A percentile compares a stretch with the other conserved stretches of the same genome.
Conservation (phyloP, 2,888 invertebrate genomes). For the Tholera decimalis region DNA sequence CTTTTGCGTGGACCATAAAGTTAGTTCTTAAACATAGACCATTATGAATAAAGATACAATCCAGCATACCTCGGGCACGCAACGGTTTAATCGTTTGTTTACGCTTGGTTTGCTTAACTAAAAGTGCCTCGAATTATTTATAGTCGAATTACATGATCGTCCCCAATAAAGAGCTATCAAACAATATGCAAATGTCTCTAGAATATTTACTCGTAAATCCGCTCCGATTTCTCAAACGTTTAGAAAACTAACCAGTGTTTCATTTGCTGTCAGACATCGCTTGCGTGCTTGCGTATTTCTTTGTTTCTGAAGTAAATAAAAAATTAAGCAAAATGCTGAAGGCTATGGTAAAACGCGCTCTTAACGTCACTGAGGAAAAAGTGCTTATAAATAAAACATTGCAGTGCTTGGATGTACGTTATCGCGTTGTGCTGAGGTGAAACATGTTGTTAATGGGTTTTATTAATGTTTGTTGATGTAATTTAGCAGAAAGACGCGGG, state of each 20-base stretch:
- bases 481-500: constrained; percentile 79
- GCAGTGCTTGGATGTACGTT: constrained; percentile 83
- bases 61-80: constrained; percentile 79
- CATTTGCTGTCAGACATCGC: constrained; percentile 78
- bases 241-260: constrained; percentile 81
- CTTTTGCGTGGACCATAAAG: constrained; percentile 67
- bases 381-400: constrained; percentile 80
- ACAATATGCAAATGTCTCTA: constrained; percentile 85
- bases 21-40: constrained; percentile 67
- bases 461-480: constrained; percentile 40
- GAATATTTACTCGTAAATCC: constrained; percentile 84
- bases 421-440: constrained; percentile 33
- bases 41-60: constrained; percentile 73
- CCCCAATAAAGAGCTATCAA: constrained; percentile 86
- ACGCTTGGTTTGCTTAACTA: constrained; percentile 84
- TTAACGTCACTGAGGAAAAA: constrained; percentile 80
- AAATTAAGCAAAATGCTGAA: constrained; percentile 80
- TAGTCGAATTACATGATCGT: constrained; percentile 87
- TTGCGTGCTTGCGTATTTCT: constrained; percentile 79
- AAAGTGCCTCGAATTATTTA: constrained; percentile 86
- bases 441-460: constrained; percentile 10
- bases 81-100: constrained; percentile 86
- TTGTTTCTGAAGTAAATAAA: constrained; percentile 61
- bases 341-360: constrained; percentile 86
- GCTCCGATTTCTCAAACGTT: constrained; percentile 75